Conservation (phyloP, 2,888 invertebrate genomes). For the Dorcus hopei region DNA sequence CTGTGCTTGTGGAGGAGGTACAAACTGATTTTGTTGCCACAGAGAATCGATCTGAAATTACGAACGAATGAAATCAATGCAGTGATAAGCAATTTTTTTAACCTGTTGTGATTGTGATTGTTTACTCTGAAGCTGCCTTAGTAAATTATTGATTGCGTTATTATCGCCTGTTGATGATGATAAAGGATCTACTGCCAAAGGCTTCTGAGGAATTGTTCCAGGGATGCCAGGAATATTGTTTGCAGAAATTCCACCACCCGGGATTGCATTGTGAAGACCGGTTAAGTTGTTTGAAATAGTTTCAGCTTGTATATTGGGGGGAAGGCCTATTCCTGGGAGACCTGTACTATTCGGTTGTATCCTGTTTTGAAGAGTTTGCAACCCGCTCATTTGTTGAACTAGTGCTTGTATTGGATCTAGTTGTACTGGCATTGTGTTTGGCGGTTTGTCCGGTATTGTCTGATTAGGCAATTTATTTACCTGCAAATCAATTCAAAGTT, state of each 20-base stretch:
- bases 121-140: slow-evolving; percentile 51
- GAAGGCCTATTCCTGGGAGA: slow-evolving; percentile 21
- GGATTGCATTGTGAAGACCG: slow-evolving; percentile 10
- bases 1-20: slow-evolving; percentile 28
- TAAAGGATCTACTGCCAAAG: slow-evolving; percentile 8
- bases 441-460: slow-evolving; percentile 39
- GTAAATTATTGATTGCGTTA: slow-evolving; percentile 49
- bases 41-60: slow-evolving; percentile 33
- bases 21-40: slow-evolving; percentile 45
- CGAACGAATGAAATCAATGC: slow-evolving; percentile 7
- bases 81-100: too few relatives aligned
- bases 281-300: slow-evolving; percentile 11
- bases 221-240: slow-evolving; percentile 13
- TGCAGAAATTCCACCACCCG: not conserved
- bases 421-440: slow-evolving; percentile 35
- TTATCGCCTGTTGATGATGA: slow-evolving; percentile 7
- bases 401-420: slow-evolving; percentile 54
- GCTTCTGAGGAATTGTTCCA: slow-evolving; percentile 9
- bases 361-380: slow-evolving; percentile 46
- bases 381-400: slow-evolving; percentile 54
- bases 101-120: slow-evolving; percentile 31
- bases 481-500: slow-evolving; percentile 25
- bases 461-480: slow-evolving; percentile 43
- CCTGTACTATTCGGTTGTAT: slow-evolving; percentile 24
- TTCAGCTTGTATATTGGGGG: slow-evolving; percentile 15